Evolutionary conservation across 1,140 invertebrate species (phyloP), one percentile per base, ranked within the genome.

Genomic region (Zaprionus tsacasi): DNA sequence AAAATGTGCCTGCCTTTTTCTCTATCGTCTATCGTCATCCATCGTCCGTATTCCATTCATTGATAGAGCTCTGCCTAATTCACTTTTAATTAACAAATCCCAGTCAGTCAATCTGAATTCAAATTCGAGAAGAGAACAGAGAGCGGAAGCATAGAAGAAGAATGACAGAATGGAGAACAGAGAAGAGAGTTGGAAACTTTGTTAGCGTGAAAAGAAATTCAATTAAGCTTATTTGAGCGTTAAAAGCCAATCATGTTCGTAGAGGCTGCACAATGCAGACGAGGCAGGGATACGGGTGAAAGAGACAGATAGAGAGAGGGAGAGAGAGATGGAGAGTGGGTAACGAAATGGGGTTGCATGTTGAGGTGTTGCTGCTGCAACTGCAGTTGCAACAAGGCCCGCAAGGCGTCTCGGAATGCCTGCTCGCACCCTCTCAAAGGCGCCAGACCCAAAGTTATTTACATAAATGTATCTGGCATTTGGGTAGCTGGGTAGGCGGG

Each of bases 201-300:
- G 83, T 88, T 88, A 81, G 79, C 79, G 82, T 79, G 79, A 81
- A 91, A 91, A 85, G 89, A 91, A 92, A 92, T 92, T 91, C 83
- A 92, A 92, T 91, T 91, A 92, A 89, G 91, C 91, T 92, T 92
- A 92, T 92, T 92, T 91, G 91, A 92, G 90, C 91, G 91, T 92
- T 92, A 92, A 92, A 92, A 92, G 91, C 91, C 91, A 92, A 92
- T 92, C 91, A 87, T 87, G 89, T 83, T 87, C 87, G 71, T 55
- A 27, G 59, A 89, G 85, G 89, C 81, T 30, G 83, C 73, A 88
- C 83, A 89, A 89, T 85, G 85, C 61, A 78, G 66, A 83, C 66
- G 73, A 12, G 55, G 27, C 77, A 81, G 74, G 65, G 55, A 56
- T 71, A 6, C 30, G 63, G 7, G 35, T 27, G 25, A 35, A 36